Evolutionary conservation across 2,797 vertebrate genomes (phyloP).

Genomic region (Carapus acus): DNA sequence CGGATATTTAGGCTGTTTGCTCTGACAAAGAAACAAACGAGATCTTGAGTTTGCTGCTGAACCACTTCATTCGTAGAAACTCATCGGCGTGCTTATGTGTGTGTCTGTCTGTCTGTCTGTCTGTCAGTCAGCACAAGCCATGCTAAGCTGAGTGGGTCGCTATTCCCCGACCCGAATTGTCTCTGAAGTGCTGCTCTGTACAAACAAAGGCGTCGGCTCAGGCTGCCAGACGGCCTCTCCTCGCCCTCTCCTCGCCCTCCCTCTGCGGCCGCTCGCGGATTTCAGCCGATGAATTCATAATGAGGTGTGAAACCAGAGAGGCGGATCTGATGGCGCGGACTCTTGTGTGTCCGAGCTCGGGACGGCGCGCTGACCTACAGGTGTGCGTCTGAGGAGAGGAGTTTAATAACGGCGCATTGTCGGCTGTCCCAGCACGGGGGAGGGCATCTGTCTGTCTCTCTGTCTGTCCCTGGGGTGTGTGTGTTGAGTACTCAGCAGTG

Average conservation of each 20-base stretch:
- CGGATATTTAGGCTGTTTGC: constrained; percentile 5
- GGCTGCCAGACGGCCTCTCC: constrained; percentile 47
- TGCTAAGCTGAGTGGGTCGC: constrained; percentile 39
- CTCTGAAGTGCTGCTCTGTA: constrained; percentile 52
- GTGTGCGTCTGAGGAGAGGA: constrained; percentile 7
- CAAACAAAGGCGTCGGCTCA: constrained; percentile 45
- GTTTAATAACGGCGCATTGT: constrained; percentile 41
- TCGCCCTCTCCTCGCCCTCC: constrained; percentile 48
- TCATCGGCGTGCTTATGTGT: no score
- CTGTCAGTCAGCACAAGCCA: no score
- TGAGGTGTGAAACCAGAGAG: constrained; percentile 56
- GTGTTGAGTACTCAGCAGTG: constrained; percentile 37
- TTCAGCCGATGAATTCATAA: constrained; percentile 41
- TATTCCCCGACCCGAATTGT: no score
- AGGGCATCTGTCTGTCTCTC: constrained; percentile 24
- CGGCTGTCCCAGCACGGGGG: constrained; percentile 27
- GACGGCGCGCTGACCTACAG: neutral
- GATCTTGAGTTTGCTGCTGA: neutral
- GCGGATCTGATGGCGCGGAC: constrained; percentile 41
- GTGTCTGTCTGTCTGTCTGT: no score
- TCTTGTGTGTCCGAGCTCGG: constrained; percentile 25
- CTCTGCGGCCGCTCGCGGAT: constrained; percentile 21
- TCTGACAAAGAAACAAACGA: neutral
- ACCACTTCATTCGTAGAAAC: no score
- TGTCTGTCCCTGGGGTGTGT: constrained; percentile 38